phyloP scores from a whole-genome alignment of 2,797 vertebrate species.

The Parauchenoglanis punctatus region DNA sequence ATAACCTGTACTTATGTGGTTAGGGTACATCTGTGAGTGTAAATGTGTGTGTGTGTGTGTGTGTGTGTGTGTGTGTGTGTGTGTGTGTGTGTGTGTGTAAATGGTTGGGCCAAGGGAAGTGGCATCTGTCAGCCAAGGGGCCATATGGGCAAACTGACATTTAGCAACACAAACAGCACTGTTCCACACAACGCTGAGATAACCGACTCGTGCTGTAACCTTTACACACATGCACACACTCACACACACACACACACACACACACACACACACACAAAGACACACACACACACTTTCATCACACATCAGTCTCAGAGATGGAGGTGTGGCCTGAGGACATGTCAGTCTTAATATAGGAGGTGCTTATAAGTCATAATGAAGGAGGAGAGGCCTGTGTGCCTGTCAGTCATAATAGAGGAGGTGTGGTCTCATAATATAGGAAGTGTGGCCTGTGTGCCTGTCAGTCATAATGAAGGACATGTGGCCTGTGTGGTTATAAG shows the following conservation, averaged over 20 bases:
- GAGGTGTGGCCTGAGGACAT: not conserved
- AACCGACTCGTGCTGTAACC: conserved; percentile 17
- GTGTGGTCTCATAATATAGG: too few species aligned
- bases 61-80: too few species aligned
- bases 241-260: conserved; percentile 26
- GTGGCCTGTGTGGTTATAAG: not conserved
- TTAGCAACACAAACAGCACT: conserved; percentile 49
- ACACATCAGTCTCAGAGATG: not conserved
- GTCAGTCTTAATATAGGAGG: too few species aligned
- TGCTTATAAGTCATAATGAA: too few species aligned
- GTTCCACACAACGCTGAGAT: conserved; percentile 30
- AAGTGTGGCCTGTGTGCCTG: not conserved
- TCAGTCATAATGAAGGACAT: not conserved
- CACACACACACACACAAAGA: conserved; percentile 22
- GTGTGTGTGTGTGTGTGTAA: not conserved
- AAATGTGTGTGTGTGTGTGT: too few species aligned
- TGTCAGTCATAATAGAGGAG: not conserved
- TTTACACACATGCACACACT: conserved; percentile 20
- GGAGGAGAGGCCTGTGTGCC: not conserved
- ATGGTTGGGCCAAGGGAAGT: conserved; percentile 43
- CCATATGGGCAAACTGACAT: conserved; percentile 63
- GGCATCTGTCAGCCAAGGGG: conserved; percentile 57
- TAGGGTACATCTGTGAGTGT: conserved; percentile 6
- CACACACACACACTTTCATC: not conserved
- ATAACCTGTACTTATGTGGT: conserved; percentile 27